Evolutionary conservation across 2,888 invertebrate species (phyloP), one percentile per base, ranked within the genome.

Genomic region (Prosapia bicincta): DNA sequence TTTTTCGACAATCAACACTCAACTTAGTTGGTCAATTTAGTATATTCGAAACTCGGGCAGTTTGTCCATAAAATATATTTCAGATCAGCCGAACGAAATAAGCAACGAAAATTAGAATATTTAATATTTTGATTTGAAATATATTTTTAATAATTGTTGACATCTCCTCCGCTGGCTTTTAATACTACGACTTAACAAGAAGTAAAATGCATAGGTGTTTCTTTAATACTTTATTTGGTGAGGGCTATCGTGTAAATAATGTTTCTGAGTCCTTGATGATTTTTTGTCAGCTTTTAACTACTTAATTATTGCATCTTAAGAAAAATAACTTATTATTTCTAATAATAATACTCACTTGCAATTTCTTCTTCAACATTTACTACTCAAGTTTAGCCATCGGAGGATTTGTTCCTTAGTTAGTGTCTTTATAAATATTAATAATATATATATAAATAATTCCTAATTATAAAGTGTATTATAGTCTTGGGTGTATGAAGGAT

Each of bases 391-490:
- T 66, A 76, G 76, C 76, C 76, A 66, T 73, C 66, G 76, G 76
- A 76, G 76, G 76, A 76, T 76, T 76, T 76, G 76, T 70, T 65
- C 65, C 54, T 67, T 76, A 73, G 76, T 73, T 73, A 70, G 69
- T 69, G 54, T 69, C 68, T 65, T 66, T 70, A 77, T 73, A 69
- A 74, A 74, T 76, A 68, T 30, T 74, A 70, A 28, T 32, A 68
- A 65, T 70, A 71, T 71, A 26, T 32, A 70, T 69, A 76, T 78
- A 66, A 74, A 76, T 69, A 76, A 74, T 68, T 76, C 76, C 76
- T 77, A 77, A 77, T 77, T 74, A 76, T 68, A 71, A 78, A 70
- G 71, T 80, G 79, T 80, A 80, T 70, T 78, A 79, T 80, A 79
- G 79, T 79, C 78, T 43, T 76, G 77, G 76, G 74, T 76, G 75